Evolutionary conservation across 2,888 invertebrate species (phyloP).

Genomic region (Sthenelais limicola): DNA sequence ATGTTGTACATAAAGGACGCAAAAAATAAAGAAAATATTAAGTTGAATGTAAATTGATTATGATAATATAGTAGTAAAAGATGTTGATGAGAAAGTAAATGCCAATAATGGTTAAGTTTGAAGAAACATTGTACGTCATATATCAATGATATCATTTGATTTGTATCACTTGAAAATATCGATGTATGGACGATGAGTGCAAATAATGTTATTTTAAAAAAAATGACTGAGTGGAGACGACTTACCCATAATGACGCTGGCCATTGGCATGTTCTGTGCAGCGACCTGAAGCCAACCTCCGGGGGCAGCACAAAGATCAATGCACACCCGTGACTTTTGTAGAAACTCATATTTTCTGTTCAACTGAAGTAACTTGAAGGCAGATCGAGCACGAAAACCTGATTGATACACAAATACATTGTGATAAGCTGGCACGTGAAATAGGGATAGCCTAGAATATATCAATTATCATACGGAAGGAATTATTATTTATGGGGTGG

Average conservation of each 20-base stretch:
- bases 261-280: constrained; percentile 96
- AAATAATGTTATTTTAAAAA: constrained; percentile 10
- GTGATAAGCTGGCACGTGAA: not conserved
- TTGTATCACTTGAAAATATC: too few relatives aligned
- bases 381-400: constrained; percentile 97
- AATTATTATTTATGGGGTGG: not conserved
- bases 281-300: constrained; percentile 99
- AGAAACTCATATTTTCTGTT: constrained; percentile 98
- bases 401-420: constrained; percentile 41
- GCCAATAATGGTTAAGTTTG: not conserved
- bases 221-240: too few relatives aligned
- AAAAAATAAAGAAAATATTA: too few relatives aligned
- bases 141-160: not conserved
- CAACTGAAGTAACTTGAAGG: constrained; percentile 98
- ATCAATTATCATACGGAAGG: too few relatives aligned
- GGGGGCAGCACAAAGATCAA: constrained; percentile 99
- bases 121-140: not conserved
- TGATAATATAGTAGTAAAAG: too few relatives aligned
- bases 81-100: too few relatives aligned
- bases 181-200: too few relatives aligned
- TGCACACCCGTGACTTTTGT: constrained; percentile 94
- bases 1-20: too few relatives aligned
- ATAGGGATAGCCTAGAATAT: too few relatives aligned
- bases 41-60: too few relatives aligned
- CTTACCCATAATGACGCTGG: constrained; percentile 88